Evolutionary conservation across 1,140 invertebrate species (phyloP), one percentile per base, ranked within the genome.

Genomic region (Ips nitidus): DNA sequence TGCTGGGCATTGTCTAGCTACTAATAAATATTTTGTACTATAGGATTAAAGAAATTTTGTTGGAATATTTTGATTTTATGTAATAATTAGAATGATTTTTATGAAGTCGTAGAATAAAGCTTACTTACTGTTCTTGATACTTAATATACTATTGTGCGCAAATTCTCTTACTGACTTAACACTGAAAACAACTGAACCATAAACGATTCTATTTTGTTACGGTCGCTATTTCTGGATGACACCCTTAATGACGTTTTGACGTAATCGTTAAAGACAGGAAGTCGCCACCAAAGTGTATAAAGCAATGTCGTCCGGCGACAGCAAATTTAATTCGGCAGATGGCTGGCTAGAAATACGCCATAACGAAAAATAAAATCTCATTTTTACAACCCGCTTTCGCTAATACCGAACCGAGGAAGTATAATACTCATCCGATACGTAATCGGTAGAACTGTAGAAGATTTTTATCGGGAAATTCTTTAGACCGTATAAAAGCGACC

Each of bases 311-410:
- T 50, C 45, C 45, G 22, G 45, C 2, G 45, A 22, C 45, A 3
- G 45, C 45, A 50, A 50, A 50, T 50, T 50, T 50, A 50, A 50
- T 50, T 50, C 22, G 45, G 45, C 45, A 50, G 45, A 8, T 50
- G 22, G 45, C 6, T 8, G 7, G 45, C 7, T 1, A 50, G 22
- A 22, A 50, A 50, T 50, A 6, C 45, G 7, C 45, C 45, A 6
- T 22, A 50, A 22, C 45, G 45, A 50, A 50, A 22, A 50, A 50
- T 50, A 50, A 50, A 50, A 50, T 50, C 6, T 3, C 22, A 50
- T 50, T 50, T 50, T 50, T 50, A 50, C 22, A 50, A 8, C 45
- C 3, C 45, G 7, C 45, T 50, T 50, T 22, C 45, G 7, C 6
- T 22, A 50, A 50, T 50, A 50, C 22, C 45, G 45, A 50, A 6